These are phyloP conservation scores for Noctua janthe DNA, from an alignment of 2,888 invertebrate genomes.

Conservation along the genomic window DNA sequence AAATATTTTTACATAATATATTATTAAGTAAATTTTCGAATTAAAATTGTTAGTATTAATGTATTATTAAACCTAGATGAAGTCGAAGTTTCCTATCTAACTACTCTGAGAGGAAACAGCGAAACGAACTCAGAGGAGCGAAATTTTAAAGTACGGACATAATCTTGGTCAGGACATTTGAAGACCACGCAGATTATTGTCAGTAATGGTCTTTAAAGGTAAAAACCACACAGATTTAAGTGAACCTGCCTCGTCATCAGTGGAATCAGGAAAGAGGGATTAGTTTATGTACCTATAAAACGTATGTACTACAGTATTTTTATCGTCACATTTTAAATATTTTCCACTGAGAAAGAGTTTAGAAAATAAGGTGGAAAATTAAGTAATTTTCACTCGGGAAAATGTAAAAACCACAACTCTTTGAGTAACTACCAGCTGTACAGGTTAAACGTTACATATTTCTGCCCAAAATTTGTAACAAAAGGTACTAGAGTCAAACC, in stretches of 20 bases:
- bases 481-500: slow-evolving; percentile 25
- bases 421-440: neutral
- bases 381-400: neutral
- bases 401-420: slow-evolving; percentile 6
- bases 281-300: neutral
- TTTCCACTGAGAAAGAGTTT: neutral
- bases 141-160: neutral
- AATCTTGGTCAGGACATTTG: neutral
- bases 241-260: neutral
- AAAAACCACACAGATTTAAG: neutral
- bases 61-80: too few relatives aligned
- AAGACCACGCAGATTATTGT: neutral
- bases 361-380: neutral
- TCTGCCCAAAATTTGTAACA: slow-evolving; percentile 17
- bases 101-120: neutral
- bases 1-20: too few relatives aligned
- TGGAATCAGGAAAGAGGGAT: neutral
- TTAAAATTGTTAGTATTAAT: too few relatives aligned
- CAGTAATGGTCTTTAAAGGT: neutral
- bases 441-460: slow-evolving; percentile 14
- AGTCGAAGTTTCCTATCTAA: neutral
- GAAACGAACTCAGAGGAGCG: neutral
- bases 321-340: neutral
- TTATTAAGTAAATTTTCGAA: too few relatives aligned
- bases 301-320: neutral